Base-by-base conservation (phyloP, 2,797 vertebrate species). In the Anabas testudineus region DNA sequence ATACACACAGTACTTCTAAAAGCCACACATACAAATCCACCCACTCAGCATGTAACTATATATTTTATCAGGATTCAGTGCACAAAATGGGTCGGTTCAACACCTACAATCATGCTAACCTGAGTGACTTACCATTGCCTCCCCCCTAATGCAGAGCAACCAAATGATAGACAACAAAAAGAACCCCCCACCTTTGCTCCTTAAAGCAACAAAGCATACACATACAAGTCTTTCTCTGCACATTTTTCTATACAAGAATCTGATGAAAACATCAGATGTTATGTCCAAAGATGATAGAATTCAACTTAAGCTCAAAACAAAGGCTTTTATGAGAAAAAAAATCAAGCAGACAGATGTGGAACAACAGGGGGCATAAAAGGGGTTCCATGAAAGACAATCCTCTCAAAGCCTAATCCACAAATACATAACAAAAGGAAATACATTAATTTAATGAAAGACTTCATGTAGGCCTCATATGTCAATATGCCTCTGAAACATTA, bases 291-390 rank as follows among this genome's bases (percentile, higher is more conserved):
- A 65, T 45, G 56, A 24, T 37, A 28, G 10, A 28, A 39, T 26
- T 21, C 22, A 67, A 48, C 41, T 36, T 48, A 22, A 67, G 48
- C 41, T 36, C 48, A 22, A 26, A 57, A 53, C 19, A 61, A 51
- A 34, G 58, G 15, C 34, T 54, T 7, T 34, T 65, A 42, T 24
- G 24, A 67, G 42, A 48, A 57, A 60, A 61, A 36, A 57, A 18
- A 45, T 8, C 39, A 42, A 61, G 28, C 62, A 73, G 46, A 80
- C 81, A 85, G 82, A 85, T 83, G 81, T 63, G 57, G 21, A 76
- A 76, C 65, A 79, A 72, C 75, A 61, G 18, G 8, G 53, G 58
- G 21, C 19, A 53, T 54, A 53, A 66, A 74, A 75, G 62, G 62
- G 68, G 59, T 66, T 74, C 52, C 36, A 46, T 71, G 36, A 69